These are phyloP conservation scores for Isoperla grammatica DNA, from an alignment of 2,888 invertebrate genomes.

Conservation along the genomic window DNA sequence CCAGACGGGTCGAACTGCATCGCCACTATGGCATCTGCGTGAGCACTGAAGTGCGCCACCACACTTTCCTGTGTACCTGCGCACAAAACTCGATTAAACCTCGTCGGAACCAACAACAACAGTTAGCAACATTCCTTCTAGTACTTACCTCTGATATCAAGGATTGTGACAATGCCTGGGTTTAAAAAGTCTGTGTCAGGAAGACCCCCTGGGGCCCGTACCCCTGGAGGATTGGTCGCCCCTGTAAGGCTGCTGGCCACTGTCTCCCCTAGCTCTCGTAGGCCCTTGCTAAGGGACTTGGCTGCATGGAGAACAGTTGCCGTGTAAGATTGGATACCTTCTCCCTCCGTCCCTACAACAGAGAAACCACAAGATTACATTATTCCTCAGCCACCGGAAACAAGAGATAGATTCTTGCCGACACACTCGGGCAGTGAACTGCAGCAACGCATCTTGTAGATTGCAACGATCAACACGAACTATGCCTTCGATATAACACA, in stretches of 20 bases:
- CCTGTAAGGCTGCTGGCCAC: conserved; percentile 80
- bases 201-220: conserved; percentile 41
- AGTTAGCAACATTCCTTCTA: too few species aligned
- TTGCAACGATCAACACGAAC: too few species aligned
- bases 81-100: too few species aligned
- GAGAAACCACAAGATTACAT: too few species aligned
- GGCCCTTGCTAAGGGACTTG: conserved; percentile 85
- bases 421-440: too few species aligned
- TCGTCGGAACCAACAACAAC: too few species aligned
- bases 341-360: conserved; percentile 46
- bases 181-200: conserved; percentile 54
- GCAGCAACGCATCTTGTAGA: too few species aligned
- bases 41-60: conserved; percentile 82
- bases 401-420: too few species aligned
- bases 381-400: too few species aligned
- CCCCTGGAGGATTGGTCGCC: conserved; percentile 40
- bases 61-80: conserved; percentile 49
- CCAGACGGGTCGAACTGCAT: conserved; percentile 90
- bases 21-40: conserved; percentile 82
- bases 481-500: too few species aligned
- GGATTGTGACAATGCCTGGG: conserved; percentile 82
- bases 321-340: conserved; percentile 72
- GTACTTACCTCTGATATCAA: conserved; percentile 68
- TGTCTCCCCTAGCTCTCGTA: conserved; percentile 84
- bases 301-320: conserved; percentile 93